A percentile compares a stretch with the other conserved stretches of the same genome.
These are phyloP conservation scores for Myotis findleyi DNA, from an alignment of 2,797 vertebrate species.

Conservation along the genomic window DNA sequence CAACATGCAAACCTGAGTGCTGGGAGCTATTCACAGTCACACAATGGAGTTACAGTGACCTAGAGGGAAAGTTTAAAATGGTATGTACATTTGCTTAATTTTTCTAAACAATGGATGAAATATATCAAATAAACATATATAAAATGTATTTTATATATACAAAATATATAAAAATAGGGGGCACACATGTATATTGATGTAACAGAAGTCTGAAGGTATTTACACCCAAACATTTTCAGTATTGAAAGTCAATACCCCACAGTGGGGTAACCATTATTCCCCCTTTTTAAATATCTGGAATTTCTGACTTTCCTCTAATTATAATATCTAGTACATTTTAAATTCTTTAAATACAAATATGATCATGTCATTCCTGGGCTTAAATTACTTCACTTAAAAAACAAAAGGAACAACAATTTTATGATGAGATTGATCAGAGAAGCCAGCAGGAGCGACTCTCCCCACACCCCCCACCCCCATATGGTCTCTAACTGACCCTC, in stretches of 20 bases:
- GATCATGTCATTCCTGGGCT: not conserved
- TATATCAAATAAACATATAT: not conserved
- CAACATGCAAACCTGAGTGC: not conserved
- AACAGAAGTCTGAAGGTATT: not conserved
- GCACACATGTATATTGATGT: not conserved
- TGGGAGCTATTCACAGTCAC: not conserved
- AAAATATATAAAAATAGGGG: not conserved
- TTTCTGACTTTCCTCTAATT: not conserved
- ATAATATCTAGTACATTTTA: not conserved
- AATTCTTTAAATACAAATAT: not conserved
- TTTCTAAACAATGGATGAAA: not conserved
- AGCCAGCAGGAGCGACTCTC: not conserved
- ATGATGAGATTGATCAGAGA: not conserved
- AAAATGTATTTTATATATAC: not conserved
- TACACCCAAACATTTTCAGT: not conserved
- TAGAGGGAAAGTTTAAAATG: not conserved
- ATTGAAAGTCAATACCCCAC: not conserved
- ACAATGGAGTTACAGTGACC: not conserved
- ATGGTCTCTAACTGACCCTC: not conserved
- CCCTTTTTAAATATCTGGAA: not conserved
- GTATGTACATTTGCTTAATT: not conserved
- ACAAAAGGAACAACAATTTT: conserved; percentile 31
- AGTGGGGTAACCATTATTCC: not conserved
- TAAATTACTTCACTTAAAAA: conserved; percentile 27
- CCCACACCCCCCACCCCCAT: too few relatives aligned